These are phyloP conservation scores for Argopecten irradians DNA, from an alignment of 1,140 invertebrate species.

Conservation along the genomic window DNA sequence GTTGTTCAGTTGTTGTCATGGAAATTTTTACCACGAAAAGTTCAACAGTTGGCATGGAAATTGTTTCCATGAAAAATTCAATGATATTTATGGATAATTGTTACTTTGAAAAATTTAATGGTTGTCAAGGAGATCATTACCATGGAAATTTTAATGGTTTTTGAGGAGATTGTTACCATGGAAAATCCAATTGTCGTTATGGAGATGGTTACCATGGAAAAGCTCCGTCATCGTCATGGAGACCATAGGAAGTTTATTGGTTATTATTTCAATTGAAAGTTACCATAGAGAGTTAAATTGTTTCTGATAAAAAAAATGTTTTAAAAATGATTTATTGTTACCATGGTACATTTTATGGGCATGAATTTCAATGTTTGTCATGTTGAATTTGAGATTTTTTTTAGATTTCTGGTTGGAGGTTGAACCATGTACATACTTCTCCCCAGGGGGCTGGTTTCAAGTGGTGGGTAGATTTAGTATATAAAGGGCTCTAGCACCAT, in stretches of 20 bases:
- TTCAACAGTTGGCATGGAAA: conserved; percentile 39
- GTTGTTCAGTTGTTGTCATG: conserved; percentile 34
- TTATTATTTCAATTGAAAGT: conserved; percentile 29
- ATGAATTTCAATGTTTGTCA: not conserved
- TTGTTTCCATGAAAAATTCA: not conserved
- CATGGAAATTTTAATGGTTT: not conserved
- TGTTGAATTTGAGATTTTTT: not conserved
- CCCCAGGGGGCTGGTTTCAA: conserved; percentile 67
- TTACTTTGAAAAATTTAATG: conserved; percentile 35
- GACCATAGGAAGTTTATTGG: conserved; percentile 35
- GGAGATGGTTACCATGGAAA: conserved; percentile 24
- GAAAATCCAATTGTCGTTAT: conserved; percentile 40
- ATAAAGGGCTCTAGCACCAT: conserved; percentile 69
- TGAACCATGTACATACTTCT: conserved; percentile 26
- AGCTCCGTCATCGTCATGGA: conserved; percentile 32
- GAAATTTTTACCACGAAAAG: conserved; percentile 27
- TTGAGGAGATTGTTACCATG: conserved; percentile 33
- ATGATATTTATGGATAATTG: conserved; percentile 29
- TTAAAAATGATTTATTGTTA: conserved; percentile 27
- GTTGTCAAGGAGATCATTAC: conserved; percentile 34
- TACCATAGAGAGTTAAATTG: conserved; percentile 3
- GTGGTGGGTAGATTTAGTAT: conserved; percentile 68
- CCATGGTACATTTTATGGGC: conserved; percentile 5
- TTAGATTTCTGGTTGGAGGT: not conserved
- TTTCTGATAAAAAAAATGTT: conserved; percentile 15